Evolutionary conservation across 1,140 invertebrate species (phyloP).

Genomic region (Lanistes nyassanus): DNA sequence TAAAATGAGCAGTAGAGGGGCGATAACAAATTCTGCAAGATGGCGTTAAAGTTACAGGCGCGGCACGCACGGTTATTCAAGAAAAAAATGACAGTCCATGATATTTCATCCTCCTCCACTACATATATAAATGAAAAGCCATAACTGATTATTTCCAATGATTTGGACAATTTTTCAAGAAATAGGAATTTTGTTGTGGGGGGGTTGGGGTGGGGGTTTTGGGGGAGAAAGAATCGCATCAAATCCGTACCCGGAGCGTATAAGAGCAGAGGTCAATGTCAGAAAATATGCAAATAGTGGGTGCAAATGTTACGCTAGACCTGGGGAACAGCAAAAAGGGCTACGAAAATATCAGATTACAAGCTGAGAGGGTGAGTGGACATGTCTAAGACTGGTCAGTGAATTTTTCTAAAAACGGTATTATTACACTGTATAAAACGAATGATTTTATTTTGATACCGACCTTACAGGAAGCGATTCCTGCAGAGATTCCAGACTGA

Average conservation of each 20-base stretch:
- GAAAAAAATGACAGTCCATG: not conserved
- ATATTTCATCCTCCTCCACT: not conserved
- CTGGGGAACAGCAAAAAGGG: slow-evolving; percentile 22
- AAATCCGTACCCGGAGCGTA: slow-evolving; percentile 7
- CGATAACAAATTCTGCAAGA: slow-evolving; percentile 33
- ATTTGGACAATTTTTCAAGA: too few relatives aligned
- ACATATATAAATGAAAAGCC: not conserved
- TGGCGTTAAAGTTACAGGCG: slow-evolving; percentile 32
- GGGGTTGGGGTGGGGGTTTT: too few relatives aligned
- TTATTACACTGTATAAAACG: too few relatives aligned
- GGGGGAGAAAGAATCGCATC: not conserved
- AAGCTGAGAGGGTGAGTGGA: too few relatives aligned
- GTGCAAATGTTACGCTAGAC: slow-evolving; percentile 26
- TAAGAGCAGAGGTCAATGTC: slow-evolving; percentile 24
- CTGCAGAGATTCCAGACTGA: too few relatives aligned
- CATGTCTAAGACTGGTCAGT: too few relatives aligned
- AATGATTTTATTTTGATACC: too few relatives aligned
- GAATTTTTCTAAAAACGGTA: too few relatives aligned
- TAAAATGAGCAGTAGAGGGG: slow-evolving; percentile 50
- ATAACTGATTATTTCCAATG: too few relatives aligned
- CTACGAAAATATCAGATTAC: slow-evolving; percentile 24
- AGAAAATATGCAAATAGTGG: slow-evolving; percentile 23
- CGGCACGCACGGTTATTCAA: not conserved
- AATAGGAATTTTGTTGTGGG: too few relatives aligned
- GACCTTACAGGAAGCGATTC: too few relatives aligned